Evolutionary conservation across 2,797 vertebrate species (phyloP).

Genomic region (Catharus ustulatus): DNA sequence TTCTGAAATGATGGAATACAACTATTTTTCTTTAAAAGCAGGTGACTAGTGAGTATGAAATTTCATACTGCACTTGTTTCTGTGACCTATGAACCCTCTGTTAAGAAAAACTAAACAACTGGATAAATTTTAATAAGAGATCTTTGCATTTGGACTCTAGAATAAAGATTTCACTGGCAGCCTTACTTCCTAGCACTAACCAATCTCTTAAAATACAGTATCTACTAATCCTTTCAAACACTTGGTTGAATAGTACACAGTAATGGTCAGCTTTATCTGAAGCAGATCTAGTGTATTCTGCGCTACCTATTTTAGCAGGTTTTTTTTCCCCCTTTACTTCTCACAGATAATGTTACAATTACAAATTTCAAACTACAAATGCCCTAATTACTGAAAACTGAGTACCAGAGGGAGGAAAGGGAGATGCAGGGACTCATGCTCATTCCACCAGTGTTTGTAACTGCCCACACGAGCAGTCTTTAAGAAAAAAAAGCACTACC

Average conservation of each 20-base stretch:
- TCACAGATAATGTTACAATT: background rate
- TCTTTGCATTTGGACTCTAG: background rate
- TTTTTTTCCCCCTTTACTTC: background rate
- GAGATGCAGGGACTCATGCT: background rate
- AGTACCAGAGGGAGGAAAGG: background rate
- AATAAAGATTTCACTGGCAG: background rate
- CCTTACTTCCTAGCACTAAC: background rate
- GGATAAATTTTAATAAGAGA: conserved; percentile 22
- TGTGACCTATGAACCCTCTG: background rate
- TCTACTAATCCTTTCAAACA: conserved; percentile 18
- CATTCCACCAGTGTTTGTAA: background rate
- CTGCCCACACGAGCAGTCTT: background rate
- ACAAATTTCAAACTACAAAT: background rate
- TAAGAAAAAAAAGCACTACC: background rate
- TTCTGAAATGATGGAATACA: background rate
- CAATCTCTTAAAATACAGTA: background rate
- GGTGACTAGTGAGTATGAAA: background rate
- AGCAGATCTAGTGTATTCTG: background rate
- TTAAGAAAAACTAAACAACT: conserved; percentile 27
- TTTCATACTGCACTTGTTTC: conserved; percentile 30
- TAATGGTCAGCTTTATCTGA: background rate
- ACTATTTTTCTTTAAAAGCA: conserved; percentile 15
- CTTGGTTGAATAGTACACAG: background rate
- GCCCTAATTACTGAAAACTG: background rate
- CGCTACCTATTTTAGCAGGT: background rate